A percentile compares a stretch with the other conserved stretches of the same genome.
Conservation (phyloP, 2,797 vertebrate genomes). For the Argyrosomus regius region DNA sequence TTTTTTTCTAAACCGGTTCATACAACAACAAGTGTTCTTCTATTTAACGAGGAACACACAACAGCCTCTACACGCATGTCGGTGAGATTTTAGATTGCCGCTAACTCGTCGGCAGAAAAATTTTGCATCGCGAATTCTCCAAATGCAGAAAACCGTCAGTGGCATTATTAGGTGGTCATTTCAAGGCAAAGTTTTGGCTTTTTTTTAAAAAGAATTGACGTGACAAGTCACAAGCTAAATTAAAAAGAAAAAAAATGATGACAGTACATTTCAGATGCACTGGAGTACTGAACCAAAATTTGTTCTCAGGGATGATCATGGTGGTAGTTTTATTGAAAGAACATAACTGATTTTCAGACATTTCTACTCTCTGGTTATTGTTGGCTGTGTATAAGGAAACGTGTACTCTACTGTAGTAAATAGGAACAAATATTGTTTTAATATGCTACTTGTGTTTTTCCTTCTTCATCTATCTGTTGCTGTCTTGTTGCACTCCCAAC, state of each 20-base stretch:
- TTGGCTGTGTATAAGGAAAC: constrained; percentile 69
- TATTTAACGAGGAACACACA: constrained; percentile 1
- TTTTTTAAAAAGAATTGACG: constrained; percentile 28
- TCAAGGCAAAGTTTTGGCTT: constrained; percentile 25
- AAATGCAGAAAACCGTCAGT: constrained; percentile 33
- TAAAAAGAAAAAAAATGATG: constrained; percentile 5
- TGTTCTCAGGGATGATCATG: constrained; percentile 86
- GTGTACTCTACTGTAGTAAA: constrained; percentile 82
- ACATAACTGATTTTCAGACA: constrained; percentile 59
- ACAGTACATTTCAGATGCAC: constrained; percentile 74
- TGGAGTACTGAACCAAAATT: constrained; percentile 84
- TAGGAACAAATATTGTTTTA: constrained; percentile 70
- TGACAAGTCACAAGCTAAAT: constrained; percentile 51
- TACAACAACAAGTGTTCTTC: constrained; percentile 35
- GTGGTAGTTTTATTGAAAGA: constrained; percentile 60
- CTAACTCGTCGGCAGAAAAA: not conserved
- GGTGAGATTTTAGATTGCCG: constrained; percentile 13
- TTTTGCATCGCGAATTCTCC: constrained; percentile 31
- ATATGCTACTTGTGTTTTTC: constrained; percentile 54
- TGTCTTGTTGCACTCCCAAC: constrained; percentile 47
- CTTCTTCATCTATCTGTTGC: constrained; percentile 32
- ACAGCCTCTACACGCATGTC: constrained; percentile 5
- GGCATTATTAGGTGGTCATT: constrained; percentile 52
- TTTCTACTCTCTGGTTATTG: constrained; percentile 57
- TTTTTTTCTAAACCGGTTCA: constrained; percentile 42